Evolutionary conservation across 2,888 invertebrate genomes (phyloP).

Genomic region (Thalpophila matura): DNA sequence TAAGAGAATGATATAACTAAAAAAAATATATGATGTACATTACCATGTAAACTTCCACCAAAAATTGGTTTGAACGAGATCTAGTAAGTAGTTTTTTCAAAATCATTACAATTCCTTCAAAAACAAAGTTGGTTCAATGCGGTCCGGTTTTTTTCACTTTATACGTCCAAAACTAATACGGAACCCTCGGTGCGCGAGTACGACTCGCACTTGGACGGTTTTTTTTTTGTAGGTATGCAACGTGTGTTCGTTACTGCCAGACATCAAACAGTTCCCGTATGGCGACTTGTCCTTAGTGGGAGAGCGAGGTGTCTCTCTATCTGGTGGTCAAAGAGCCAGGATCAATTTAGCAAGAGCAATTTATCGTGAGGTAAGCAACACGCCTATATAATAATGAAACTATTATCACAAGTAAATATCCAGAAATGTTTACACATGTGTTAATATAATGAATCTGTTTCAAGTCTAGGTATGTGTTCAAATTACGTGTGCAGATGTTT

Average conservation of each 20-base stretch:
- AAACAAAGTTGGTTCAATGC: too few species aligned
- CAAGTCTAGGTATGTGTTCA: not conserved
- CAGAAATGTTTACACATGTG: not conserved
- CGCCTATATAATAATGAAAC: not conserved
- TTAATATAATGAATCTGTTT: not conserved
- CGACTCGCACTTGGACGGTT: too few species aligned
- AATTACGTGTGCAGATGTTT: not conserved
- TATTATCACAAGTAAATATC: not conserved
- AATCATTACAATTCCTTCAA: too few species aligned
- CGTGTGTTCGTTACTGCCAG: constrained; percentile 92
- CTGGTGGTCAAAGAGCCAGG: constrained; percentile 96
- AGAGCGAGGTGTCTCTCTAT: constrained; percentile 95
- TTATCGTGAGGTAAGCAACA: constrained; percentile 92
- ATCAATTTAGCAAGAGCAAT: constrained; percentile 95
- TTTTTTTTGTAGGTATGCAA: constrained; percentile 89
- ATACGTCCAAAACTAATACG: too few species aligned
- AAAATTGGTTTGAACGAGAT: too few species aligned
- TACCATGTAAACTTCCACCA: too few species aligned
- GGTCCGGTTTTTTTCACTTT: too few species aligned
- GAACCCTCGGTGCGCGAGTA: too few species aligned
- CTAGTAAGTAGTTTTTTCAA: too few species aligned
- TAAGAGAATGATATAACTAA: too few species aligned
- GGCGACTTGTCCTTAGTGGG: constrained; percentile 95
- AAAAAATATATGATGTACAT: too few species aligned
- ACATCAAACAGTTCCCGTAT: constrained; percentile 94